Evolutionary conservation across 1,140 invertebrate species (phyloP).

Genomic region (Drosophila sp.): DNA sequence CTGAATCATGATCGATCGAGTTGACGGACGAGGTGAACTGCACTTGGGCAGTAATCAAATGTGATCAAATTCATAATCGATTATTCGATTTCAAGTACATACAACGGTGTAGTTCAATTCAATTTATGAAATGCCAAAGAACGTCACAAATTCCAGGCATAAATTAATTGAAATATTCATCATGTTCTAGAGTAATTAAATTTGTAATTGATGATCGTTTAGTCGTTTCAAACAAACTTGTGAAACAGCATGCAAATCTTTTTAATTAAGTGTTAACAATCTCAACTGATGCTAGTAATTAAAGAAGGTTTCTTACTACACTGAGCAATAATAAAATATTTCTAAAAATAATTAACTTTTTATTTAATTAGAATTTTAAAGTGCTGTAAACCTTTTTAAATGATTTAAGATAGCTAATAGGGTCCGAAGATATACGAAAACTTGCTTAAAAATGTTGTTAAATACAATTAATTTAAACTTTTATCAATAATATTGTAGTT

Average conservation of each 20-base stretch:
- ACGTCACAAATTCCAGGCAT: conserved; percentile 1
- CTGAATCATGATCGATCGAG: conserved; percentile 16
- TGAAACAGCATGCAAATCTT: not conserved
- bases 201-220: conserved; percentile 15
- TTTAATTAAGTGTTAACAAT: not conserved
- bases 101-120: not conserved
- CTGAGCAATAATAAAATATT: too few relatives aligned
- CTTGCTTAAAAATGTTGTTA: too few relatives aligned
- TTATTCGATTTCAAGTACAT: conserved; percentile 19
- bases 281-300: not conserved
- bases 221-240: conserved; percentile 7
- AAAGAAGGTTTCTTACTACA: not conserved
- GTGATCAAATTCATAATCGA: conserved; percentile 22
- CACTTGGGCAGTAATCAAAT: conserved; percentile 9
- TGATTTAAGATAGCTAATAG: too few relatives aligned
- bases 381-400: too few relatives aligned
- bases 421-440: too few relatives aligned
- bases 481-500: too few relatives aligned
- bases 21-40: conserved; percentile 25
- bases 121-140: conserved; percentile 1
- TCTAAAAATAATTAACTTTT: too few relatives aligned
- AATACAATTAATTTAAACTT: too few relatives aligned
- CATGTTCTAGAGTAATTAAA: conserved; percentile 8
- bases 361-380: too few relatives aligned
- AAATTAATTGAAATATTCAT: not conserved